phyloP scores from a whole-genome alignment of 1,140 invertebrate genomes.

The Pinna nobilis region DNA sequence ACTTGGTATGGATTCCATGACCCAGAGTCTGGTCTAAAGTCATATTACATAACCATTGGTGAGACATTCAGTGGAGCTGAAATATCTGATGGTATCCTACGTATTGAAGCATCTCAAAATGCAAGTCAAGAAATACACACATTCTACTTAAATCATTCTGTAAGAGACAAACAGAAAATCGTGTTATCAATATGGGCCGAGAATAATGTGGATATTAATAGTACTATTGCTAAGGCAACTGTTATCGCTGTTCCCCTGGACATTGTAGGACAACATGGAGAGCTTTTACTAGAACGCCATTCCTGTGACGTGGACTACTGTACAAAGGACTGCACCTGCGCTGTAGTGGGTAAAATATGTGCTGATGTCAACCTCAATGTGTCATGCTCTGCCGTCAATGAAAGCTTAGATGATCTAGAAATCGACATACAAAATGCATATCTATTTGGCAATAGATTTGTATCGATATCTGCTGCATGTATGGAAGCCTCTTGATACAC shows the following conservation, averaged over 20 bases:
- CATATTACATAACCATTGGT: conserved; percentile 28
- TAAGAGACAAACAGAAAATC: conserved; percentile 30
- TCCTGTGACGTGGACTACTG: conserved; percentile 44
- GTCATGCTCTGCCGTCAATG: neutral
- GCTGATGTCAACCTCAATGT: neutral
- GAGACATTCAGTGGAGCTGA: conserved; percentile 32
- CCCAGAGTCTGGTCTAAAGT: conserved; percentile 25
- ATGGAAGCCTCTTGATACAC: conserved; percentile 10
- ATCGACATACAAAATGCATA: neutral
- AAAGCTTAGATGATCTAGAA: neutral
- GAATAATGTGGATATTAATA: conserved; percentile 41
- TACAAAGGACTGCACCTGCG: conserved; percentile 46
- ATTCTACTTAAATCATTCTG: conserved; percentile 8
- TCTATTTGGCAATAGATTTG: neutral
- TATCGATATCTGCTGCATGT: neutral
- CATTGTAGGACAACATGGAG: neutral
- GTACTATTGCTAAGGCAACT: conserved; percentile 31
- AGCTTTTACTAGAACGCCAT: conserved; percentile 38
- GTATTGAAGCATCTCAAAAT: neutral
- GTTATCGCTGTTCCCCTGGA: conserved; percentile 3
- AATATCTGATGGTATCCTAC: conserved; percentile 22
- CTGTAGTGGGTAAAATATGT: conserved; percentile 37
- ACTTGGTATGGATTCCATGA: conserved; percentile 42
- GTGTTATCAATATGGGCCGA: conserved; percentile 40
- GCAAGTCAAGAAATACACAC: conserved; percentile 5